These are phyloP conservation scores for Peromyscus nudipes DNA, from an alignment of 2,797 vertebrate species.

Conservation along the genomic window DNA sequence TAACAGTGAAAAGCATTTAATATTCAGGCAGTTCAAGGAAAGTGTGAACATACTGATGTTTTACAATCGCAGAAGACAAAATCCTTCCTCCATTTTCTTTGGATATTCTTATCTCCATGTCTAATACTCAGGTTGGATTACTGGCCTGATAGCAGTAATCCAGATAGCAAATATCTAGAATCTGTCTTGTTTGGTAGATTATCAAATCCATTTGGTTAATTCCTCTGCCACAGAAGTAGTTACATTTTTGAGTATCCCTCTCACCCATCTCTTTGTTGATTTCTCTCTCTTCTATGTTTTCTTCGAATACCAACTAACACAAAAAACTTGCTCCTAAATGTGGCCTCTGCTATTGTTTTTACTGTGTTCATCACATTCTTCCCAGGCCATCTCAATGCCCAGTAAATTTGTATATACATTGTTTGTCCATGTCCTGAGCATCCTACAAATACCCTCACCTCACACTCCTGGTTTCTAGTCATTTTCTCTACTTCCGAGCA, in stretches of 20 bases:
- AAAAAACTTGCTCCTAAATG: conserved; percentile 36
- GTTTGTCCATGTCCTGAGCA: neutral
- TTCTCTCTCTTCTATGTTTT: conserved; percentile 1
- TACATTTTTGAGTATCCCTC: neutral
- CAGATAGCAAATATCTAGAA: neutral
- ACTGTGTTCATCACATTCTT: neutral
- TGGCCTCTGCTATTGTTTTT: neutral
- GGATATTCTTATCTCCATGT: neutral
- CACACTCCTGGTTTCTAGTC: neutral
- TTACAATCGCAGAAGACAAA: conserved; percentile 33
- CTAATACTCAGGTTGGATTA: neutral
- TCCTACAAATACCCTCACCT: neutral
- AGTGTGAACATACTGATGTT: neutral
- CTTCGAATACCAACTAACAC: neutral
- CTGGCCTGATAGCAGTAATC: neutral
- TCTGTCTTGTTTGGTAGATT: neutral
- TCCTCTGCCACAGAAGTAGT: neutral
- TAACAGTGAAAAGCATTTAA: neutral
- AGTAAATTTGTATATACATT: neutral
- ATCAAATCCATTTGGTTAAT: neutral
- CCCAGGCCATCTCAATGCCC: neutral
- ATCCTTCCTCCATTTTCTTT: neutral
- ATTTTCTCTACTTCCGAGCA: neutral
- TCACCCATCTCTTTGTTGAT: conserved; percentile 11
- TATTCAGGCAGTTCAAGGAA: conserved; percentile 18